These are phyloP conservation scores for Polydrusus cervinus DNA, from an alignment of 2,888 invertebrate genomes.

Conservation along the genomic window DNA sequence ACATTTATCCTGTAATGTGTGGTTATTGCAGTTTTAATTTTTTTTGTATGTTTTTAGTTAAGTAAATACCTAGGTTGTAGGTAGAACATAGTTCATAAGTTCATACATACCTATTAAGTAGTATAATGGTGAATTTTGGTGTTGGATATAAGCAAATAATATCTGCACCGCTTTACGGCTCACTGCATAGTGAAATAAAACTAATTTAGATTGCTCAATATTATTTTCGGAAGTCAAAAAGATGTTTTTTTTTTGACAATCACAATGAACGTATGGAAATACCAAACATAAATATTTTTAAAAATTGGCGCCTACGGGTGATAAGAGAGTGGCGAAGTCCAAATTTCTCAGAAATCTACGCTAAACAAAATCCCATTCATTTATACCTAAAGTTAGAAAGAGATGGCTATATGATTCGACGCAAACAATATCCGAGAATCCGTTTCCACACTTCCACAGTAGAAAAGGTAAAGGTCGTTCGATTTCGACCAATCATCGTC, in stretches of 20 bases:
- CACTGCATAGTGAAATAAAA: no score
- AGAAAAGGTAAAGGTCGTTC: conserved; percentile 25
- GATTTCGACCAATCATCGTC: conserved; percentile 34
- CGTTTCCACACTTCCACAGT: conserved; percentile 7
- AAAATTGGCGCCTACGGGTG: conserved; percentile 21
- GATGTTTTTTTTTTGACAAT: background rate
- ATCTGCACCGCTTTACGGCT: no score
- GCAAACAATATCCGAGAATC: conserved; percentile 19
- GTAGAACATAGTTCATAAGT: no score
- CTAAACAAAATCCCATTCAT: background rate
- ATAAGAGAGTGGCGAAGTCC: conserved; percentile 2
- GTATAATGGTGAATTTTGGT: no score
- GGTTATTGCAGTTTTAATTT: no score
- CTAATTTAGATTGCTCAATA: background rate
- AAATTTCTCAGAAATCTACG: conserved; percentile 21
- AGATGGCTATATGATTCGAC: conserved; percentile 8
- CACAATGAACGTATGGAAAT: conserved; percentile 13
- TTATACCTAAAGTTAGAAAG: conserved; percentile 3
- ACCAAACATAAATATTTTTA: conserved; percentile 2
- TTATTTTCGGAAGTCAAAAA: background rate
- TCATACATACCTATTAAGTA: no score
- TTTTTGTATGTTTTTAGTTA: no score
- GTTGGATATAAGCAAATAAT: no score
- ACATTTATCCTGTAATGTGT: no score
- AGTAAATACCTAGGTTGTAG: no score